Evolutionary conservation across 2,113 vertebrate species (phyloP).

Genomic region (Tauraco erythrolophus): DNA sequence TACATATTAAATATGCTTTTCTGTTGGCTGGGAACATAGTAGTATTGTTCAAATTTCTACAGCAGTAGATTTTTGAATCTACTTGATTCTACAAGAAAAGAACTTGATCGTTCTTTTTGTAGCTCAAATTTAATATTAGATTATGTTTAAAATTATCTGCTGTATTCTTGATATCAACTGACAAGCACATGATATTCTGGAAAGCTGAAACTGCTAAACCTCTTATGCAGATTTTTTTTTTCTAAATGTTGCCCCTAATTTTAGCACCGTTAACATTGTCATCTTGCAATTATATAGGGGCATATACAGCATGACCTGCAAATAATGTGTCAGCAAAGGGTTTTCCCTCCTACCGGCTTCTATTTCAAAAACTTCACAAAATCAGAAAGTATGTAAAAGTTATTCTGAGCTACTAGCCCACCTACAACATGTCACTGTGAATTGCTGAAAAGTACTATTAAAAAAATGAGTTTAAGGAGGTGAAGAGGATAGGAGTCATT

Average conservation of each 20-base stretch:
- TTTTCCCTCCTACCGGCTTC: slow-evolving; percentile 76
- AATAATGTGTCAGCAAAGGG: slow-evolving; percentile 69
- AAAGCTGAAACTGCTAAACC: slow-evolving; percentile 28
- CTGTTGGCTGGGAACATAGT: neutral
- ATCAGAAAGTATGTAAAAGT: slow-evolving; percentile 54
- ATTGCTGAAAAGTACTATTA: slow-evolving; percentile 34
- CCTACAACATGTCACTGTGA: slow-evolving; percentile 54
- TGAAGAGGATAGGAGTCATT: neutral
- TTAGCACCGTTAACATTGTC: slow-evolving; percentile 45
- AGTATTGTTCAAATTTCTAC: slow-evolving; percentile 19
- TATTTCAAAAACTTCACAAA: slow-evolving; percentile 68
- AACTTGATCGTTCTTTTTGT: slow-evolving; percentile 46
- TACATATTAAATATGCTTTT: neutral
- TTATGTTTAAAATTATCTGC: slow-evolving; percentile 38
- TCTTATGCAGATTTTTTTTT: neutral
- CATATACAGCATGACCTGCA: slow-evolving; percentile 69
- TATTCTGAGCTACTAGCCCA: slow-evolving; percentile 64
- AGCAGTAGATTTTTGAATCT: neutral
- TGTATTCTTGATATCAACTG: slow-evolving; percentile 30
- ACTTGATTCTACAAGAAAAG: too few relatives aligned
- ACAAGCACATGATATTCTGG: slow-evolving; percentile 43
- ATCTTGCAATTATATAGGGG: slow-evolving; percentile 54
- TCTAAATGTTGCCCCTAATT: slow-evolving; percentile 50
- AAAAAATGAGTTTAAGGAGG: slow-evolving; percentile 7
- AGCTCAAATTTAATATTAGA: slow-evolving; percentile 44